Evolutionary conservation across 2,888 invertebrate species (phyloP).

Genomic region (Calameuta filiformis): DNA sequence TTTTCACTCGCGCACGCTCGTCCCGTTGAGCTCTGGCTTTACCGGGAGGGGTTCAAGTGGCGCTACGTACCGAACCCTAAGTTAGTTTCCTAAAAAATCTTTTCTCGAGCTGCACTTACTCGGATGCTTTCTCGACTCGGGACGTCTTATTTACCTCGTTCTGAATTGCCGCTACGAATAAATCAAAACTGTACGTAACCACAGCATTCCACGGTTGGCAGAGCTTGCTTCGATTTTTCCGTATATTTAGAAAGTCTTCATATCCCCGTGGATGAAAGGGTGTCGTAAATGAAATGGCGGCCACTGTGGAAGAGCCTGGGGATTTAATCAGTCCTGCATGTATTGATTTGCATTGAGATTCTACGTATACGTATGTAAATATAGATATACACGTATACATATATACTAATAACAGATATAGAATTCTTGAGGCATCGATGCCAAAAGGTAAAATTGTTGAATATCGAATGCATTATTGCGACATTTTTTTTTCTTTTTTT

Average conservation of each 20-base stretch:
- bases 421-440: neutral
- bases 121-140: neutral
- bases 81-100: neutral
- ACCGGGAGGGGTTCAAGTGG: neutral
- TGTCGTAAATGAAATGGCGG: neutral
- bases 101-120: neutral
- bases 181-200: neutral
- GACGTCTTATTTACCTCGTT: neutral
- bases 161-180: neutral
- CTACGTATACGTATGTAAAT: neutral
- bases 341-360: neutral
- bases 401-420: no score
- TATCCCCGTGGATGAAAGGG: neutral
- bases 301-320: neutral
- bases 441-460: conserved; percentile 9
- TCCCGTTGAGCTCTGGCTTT: neutral
- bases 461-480: conserved; percentile 13
- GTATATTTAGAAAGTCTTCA: neutral
- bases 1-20: neutral
- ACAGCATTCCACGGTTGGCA: neutral
- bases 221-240: neutral
- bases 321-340: neutral
- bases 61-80: neutral
- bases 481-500: conserved; percentile 7
- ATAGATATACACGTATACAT: neutral